Evolutionary conservation across 2,888 invertebrate species (phyloP).

Genomic region (Agrochola lota): DNA sequence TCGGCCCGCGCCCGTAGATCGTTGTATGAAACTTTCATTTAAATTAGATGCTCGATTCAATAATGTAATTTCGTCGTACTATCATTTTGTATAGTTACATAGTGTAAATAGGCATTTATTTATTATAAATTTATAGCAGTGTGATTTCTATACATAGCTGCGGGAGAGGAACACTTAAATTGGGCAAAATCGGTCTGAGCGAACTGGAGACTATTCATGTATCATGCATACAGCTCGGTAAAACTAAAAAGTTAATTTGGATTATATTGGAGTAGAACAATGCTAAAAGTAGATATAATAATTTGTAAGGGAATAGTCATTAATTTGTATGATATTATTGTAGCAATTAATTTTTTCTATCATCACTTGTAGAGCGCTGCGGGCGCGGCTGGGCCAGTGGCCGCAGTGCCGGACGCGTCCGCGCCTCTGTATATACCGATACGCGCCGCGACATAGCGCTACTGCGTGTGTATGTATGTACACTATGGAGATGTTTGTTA

Average conservation of each 20-base stretch:
- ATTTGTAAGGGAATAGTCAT: slow-evolving; percentile 91
- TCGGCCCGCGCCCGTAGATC: slow-evolving; percentile 80
- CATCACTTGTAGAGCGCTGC: slow-evolving; percentile 83
- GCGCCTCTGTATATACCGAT: slow-evolving; percentile 81
- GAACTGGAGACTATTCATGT: slow-evolving; percentile 83
- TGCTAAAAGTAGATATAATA: slow-evolving; percentile 89
- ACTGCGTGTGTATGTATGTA: slow-evolving; percentile 86
- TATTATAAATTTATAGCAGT: slow-evolving; percentile 90
- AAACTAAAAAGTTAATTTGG: slow-evolving; percentile 83
- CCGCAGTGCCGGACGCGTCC: slow-evolving; percentile 63
- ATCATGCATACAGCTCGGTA: slow-evolving; percentile 84
- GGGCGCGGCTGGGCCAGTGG: slow-evolving; percentile 63
- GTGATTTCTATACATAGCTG: slow-evolving; percentile 89
- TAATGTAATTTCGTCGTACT: slow-evolving; percentile 89
- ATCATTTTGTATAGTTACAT: slow-evolving; percentile 90
- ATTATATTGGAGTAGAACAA: slow-evolving; percentile 89
- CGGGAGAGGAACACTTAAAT: slow-evolving; percentile 86
- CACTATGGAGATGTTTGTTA: slow-evolving; percentile 90
- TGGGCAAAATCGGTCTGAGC: slow-evolving; percentile 85
- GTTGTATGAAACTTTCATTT: slow-evolving; percentile 87
- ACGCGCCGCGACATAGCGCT: slow-evolving; percentile 76
- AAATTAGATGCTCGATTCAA: slow-evolving; percentile 88
- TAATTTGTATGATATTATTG: slow-evolving; percentile 91
- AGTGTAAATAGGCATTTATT: slow-evolving; percentile 91
- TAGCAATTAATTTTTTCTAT: slow-evolving; percentile 90